These are phyloP conservation scores for Thunnus albacares DNA, from an alignment of 2,797 vertebrate genomes.

Conservation along the genomic window DNA sequence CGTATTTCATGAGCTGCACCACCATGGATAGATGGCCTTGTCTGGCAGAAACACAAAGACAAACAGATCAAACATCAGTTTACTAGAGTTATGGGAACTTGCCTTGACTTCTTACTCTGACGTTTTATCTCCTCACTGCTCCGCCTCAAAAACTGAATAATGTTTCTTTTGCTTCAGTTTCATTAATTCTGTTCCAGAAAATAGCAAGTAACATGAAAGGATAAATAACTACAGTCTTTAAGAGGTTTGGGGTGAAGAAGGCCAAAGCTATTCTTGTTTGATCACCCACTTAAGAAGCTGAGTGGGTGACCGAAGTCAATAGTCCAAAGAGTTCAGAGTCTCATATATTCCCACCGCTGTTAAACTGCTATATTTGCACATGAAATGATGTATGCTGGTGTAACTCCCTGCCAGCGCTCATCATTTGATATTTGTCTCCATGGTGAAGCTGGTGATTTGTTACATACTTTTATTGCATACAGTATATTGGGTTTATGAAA, in stretches of 20 bases:
- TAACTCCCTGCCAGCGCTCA: background rate
- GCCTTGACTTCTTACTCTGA: background rate
- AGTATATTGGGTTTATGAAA: background rate
- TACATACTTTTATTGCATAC: conserved; percentile 6
- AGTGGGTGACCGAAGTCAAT: conserved; percentile 5
- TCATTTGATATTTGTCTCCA: background rate
- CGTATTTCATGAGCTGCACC: conserved; percentile 98
- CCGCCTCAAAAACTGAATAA: background rate
- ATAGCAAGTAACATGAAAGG: background rate
- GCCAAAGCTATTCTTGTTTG: background rate
- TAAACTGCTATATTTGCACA: conserved; percentile 13
- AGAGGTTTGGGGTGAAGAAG: background rate
- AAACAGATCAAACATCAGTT: background rate
- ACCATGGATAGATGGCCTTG: conserved; percentile 99
- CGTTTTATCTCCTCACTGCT: background rate
- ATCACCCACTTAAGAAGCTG: background rate
- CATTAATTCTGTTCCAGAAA: background rate
- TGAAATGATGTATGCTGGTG: background rate
- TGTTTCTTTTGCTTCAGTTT: background rate
- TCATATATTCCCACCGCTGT: background rate
- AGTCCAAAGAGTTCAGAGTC: background rate
- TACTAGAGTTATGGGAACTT: background rate
- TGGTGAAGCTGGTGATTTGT: background rate
- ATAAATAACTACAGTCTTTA: background rate
- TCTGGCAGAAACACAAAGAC: conserved; percentile 74